These are phyloP conservation scores for Ranitomeya variabilis DNA, from an alignment of 2,113 vertebrate genomes.

Conservation along the genomic window DNA sequence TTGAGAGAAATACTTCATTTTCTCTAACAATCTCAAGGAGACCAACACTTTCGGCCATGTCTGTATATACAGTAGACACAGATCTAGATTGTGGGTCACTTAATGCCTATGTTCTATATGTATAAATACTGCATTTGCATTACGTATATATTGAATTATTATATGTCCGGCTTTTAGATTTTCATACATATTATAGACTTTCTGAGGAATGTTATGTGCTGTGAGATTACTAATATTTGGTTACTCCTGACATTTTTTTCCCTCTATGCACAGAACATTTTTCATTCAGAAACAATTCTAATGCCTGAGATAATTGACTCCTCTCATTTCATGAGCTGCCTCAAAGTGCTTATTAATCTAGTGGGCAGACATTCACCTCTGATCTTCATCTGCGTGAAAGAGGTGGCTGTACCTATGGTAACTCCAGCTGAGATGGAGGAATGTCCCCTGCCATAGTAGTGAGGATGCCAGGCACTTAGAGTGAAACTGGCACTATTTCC, in stretches of 20 bases:
- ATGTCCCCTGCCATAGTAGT: conserved; percentile 36
- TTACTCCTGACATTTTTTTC: neutral
- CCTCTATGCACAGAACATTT: neutral
- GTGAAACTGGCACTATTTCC: conserved; percentile 22
- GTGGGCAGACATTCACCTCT: conserved; percentile 53
- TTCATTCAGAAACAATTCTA: conserved; percentile 11
- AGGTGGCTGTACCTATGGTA: conserved; percentile 46
- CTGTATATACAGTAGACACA: no score
- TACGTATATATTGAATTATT: neutral
- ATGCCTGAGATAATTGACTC: conserved; percentile 43
- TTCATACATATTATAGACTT: neutral
- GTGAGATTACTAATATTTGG: neutral
- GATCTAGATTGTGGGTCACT: no score
- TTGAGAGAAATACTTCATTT: no score
- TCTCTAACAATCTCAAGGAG: no score
- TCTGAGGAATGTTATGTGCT: neutral
- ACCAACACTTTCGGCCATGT: no score
- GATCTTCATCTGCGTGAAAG: conserved; percentile 29
- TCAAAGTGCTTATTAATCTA: conserved; percentile 55
- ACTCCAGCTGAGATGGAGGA: conserved; percentile 26
- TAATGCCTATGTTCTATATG: neutral
- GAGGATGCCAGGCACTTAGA: conserved; percentile 36
- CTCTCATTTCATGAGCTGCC: conserved; percentile 35
- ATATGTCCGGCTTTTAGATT: neutral
- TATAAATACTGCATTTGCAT: neutral